Evolutionary conservation across 2,888 invertebrate genomes (phyloP), one percentile per base, ranked within the genome.

Genomic region (Stenodera caucasica): DNA sequence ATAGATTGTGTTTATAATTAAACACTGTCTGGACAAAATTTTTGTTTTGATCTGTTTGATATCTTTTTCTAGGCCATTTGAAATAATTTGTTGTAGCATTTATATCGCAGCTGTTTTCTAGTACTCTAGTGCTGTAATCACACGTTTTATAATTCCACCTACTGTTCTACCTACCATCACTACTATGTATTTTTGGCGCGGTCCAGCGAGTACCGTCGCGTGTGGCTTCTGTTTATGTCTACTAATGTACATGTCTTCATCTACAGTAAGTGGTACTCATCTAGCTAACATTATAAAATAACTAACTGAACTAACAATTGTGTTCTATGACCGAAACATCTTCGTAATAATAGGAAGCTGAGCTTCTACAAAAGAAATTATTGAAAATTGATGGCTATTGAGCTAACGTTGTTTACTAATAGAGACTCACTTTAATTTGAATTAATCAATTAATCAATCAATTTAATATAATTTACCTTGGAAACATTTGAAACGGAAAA

Each of bases 161-260:
- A 74, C 74, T 76, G 72, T 73, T 69, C 73, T 77, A 72, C 72
- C 70, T 70, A 72, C 71, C 73, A 73, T 65, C 70, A 70, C 70
- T 69, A 71, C 68, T 71, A 71, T 75, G 71, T 72, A 60, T 70
- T 69, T 68, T 65, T 68, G 67, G 71, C 72, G 70, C 70, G 69
- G 69, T 71, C 66, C 71, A 72, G 70, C 72, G 54, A 70, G 68
- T 69, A 66, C 67, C 70, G 69, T 71, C 70, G 75, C 75, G 73
- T 76, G 74, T 76, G 79, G 79, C 79, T 79, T 79, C 78, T 79
- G 79, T 79, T 74, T 79, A 71, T 79, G 79, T 79, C 78, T 79
- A 79, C 78, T 79, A 79, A 79, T 79, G 78, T 77, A 70, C 71
- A 71, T 77, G 77, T 77, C 77, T 78, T 76, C 77, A 78, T 78